A percentile compares a stretch with the other conserved stretches of the same genome.
Evolutionary conservation across 2,888 invertebrate species (phyloP).

Genomic region (Epinotia nisella): DNA sequence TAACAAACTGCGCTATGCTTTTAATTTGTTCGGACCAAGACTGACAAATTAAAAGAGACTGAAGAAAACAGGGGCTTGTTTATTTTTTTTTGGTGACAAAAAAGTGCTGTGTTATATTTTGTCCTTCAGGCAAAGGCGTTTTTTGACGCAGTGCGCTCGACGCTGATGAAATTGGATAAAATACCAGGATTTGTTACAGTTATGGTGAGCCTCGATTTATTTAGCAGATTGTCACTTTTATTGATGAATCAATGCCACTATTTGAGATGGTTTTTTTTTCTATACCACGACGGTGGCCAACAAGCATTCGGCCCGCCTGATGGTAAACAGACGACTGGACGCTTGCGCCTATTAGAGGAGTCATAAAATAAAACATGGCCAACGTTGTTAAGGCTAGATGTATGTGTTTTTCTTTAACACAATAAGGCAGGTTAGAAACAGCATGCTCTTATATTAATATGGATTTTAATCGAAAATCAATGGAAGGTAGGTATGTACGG

Average conservation of each 20-base stretch:
- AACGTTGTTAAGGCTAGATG: not conserved
- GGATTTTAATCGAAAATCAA: not conserved
- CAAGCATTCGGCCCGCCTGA: no score
- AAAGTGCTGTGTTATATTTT: conserved; percentile 30
- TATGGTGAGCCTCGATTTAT: not conserved
- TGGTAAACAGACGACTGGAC: no score
- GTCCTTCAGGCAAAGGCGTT: conserved; percentile 43
- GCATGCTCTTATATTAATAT: not conserved
- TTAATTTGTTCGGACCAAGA: no score
- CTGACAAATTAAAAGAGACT: no score
- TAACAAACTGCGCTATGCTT: no score
- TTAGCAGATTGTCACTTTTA: not conserved
- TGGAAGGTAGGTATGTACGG: no score
- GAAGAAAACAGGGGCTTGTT: conserved; percentile 38
- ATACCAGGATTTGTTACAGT: not conserved
- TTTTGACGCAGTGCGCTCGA: conserved; percentile 32
- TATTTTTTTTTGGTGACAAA: conserved; percentile 27
- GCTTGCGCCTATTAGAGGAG: no score
- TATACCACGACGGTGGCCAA: not conserved
- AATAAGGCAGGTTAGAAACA: not conserved
- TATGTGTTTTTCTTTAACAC: not conserved
- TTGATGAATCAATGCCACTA: not conserved
- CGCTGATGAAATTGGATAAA: conserved; percentile 4
- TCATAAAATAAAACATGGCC: not conserved
- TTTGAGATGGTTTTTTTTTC: not conserved